Base-by-base conservation (phyloP, 2,797 vertebrate genomes). In the Salmo trutta region DNA sequence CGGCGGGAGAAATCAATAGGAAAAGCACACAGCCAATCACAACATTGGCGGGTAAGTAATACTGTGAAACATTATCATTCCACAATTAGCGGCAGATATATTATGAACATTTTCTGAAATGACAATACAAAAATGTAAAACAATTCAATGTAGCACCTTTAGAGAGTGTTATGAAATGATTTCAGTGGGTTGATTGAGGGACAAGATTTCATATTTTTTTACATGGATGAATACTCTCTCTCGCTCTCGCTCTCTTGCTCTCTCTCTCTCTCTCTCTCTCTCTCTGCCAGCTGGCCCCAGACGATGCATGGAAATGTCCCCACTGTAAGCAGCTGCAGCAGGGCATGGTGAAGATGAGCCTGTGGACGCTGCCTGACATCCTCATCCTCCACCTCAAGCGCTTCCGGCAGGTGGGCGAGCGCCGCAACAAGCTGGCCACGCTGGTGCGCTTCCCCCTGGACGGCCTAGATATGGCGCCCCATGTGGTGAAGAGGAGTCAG, bases 391-490 rank as follows among this genome's bases (percentile, higher is more conserved):
- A 96, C 84, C 94, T 97, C 21, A 97, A 97, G 81, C 92, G 96
- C 31, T 97, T 97, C 82, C 91, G 95, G 6, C 96, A 97, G 81
- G 95, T 94, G 19, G 95, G 94, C 0, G 95, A 96, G 83, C 92
- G 92, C 1, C 89, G 97, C 77, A 96, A 97, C 93, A 99, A 99
- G 84, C 96, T 99, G 71, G 96, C 96, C 87, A 97, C 96, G 0
- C 92, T 98, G 7, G 97, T 99, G 66, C 92, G 90, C 56, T 98
- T 98, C 84, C 97, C 98, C 0, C 93, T 97, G 47, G 74, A 79
- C 0, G 95, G 94, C 10, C 93, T 99, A 41, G 93, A 98, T 89
- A 98, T 99, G 97, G 94, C 95, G 0, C 97, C 97, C 0, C 97
- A 99, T 0, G 90, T 98, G 91, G 97, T 97, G 0, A 95, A 93